Evolutionary conservation across 1,140 invertebrate genomes (phyloP), one percentile per base, ranked within the genome.

Genomic region (Anadara kagoshimensis): DNA sequence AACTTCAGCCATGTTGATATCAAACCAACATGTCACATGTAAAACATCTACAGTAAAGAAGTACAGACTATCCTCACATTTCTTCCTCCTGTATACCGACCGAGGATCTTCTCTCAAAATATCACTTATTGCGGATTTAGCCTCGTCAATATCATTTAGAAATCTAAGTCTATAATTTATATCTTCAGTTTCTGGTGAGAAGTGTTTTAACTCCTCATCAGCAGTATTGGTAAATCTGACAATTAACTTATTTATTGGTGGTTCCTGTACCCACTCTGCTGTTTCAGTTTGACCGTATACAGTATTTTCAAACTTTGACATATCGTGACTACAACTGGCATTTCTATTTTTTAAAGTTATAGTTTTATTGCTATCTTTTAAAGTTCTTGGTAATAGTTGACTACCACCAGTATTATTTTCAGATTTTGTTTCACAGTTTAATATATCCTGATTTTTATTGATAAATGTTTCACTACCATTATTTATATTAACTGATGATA

Each of bases 71-170:
- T 90, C 89, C 14, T 67, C 41, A 77, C 90, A 90, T 45, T 87
- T 81, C 36, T 83, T 75, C 24, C 88, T 76, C 26, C 90, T 64
- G 77, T 97, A 98, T 12, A 95, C 92, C 0, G 96, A 97, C 67
- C 96, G 91, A 0, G 96, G 96, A 90, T 98, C 96, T 83, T 96
- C 94, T 45, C 51, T 58, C 29, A 87, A 56, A 24, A 86, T 79
- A 8, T 76, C 59, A 14, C 66, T 90, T 74, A 97, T 95, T 0
- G 93, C 92, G 53, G 86, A 80, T 79, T 92, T 72, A 12, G 83
- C 82, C 68, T 89, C 86, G 10, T 70, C 56, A n/a, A 58, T 18
- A 58, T 69, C 73, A 54, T 83, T 68, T 90, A 87, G 66, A 53
- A 73, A 78, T 29, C 80, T 53, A 18, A 86, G 58, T 22, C 43